These are phyloP conservation scores for Crossocerus cetratus DNA, from an alignment of 2,888 invertebrate genomes.

Conservation along the genomic window DNA sequence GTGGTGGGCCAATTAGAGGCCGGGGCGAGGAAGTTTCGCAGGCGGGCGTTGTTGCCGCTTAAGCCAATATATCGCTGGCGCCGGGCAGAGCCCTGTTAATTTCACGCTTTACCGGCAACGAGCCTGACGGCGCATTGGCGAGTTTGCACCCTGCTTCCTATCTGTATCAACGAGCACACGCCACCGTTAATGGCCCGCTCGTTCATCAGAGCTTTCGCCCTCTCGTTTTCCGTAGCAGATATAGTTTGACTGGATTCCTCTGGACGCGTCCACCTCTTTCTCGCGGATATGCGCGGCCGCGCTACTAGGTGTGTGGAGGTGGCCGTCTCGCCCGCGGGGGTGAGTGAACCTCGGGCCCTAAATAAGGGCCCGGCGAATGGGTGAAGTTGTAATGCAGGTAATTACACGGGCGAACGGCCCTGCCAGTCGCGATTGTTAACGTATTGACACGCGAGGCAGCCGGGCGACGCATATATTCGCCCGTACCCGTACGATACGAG, in stretches of 20 bases:
- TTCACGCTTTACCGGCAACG: constrained; percentile 44
- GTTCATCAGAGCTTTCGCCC: neutral
- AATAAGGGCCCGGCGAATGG: neutral
- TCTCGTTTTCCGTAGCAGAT: neutral
- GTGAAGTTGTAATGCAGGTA: constrained; percentile 1
- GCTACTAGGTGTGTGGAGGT: too few species aligned
- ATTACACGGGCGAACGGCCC: constrained; percentile 1
- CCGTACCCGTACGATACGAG: neutral
- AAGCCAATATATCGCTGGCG: too few species aligned
- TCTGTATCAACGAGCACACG: constrained; percentile 36
- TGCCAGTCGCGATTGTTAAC: constrained; percentile 1
- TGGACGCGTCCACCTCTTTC: too few species aligned
- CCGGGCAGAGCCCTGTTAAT: neutral
- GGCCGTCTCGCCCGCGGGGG: too few species aligned
- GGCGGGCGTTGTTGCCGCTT: too few species aligned
- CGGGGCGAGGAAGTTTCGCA: too few species aligned
- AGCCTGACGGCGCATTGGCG: constrained; percentile 11
- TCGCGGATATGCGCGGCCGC: too few species aligned
- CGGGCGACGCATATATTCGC: neutral
- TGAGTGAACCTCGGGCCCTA: too few species aligned
- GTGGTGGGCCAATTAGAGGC: too few species aligned
- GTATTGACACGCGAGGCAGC: neutral
- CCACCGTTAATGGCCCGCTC: constrained; percentile 29
- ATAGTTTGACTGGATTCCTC: constrained; percentile 5
- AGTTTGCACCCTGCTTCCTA: constrained; percentile 25